Base-by-base conservation (phyloP, 2,888 invertebrate genomes). In the Branchinecta sandiegonensis region DNA sequence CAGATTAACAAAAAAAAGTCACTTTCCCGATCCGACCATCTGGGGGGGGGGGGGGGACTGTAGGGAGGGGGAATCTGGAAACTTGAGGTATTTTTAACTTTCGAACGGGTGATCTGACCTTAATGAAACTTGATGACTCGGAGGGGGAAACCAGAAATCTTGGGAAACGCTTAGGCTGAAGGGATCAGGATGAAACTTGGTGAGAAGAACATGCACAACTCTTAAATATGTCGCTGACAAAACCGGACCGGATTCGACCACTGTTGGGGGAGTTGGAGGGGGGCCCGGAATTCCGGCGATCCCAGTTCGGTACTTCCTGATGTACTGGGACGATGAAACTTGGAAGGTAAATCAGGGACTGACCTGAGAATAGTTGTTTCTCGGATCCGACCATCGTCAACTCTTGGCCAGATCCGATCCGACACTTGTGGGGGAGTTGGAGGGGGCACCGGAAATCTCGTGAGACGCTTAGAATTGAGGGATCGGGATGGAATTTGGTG, bases 401-500 rank as follows among this genome's bases (percentile, higher is more conserved):
- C 13, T 50, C n/a, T n/a, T n/a, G 50, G 2, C 50, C n/a, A 2
- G 1, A 50, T 50, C 50, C 50, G 1, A 50, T 50, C 50, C 50
- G 50, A 50, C 1, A n/a, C 13, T n/a, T 13, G 13, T 50, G 50
- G 50, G 50, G 13, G 50, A 50, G 50, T 50, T 50, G 50, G 50
- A 50, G n/a, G 50, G 50, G 50, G 1, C 13, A 50, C 13, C 50
- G 13, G 13, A n/a, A 50, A 50, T 2, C n/a, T n/a, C n/a, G 13
- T 13, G 50, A 50, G 2, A 50, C 13, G 50, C 13, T n/a, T 50
- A 13, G 1, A n/a, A 50, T 13, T 50, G 50, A n/a, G 50, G n/a
- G 50, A 50, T 50, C 50, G n/a, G 50, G 50, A 50, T 50, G 13
- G n/a, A 50, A 50, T 13, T 50, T 50, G 50, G 13, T 50, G 50